Evolutionary conservation across 1,140 invertebrate genomes (phyloP).

Genomic region (Cheumatopsyche charites): DNA sequence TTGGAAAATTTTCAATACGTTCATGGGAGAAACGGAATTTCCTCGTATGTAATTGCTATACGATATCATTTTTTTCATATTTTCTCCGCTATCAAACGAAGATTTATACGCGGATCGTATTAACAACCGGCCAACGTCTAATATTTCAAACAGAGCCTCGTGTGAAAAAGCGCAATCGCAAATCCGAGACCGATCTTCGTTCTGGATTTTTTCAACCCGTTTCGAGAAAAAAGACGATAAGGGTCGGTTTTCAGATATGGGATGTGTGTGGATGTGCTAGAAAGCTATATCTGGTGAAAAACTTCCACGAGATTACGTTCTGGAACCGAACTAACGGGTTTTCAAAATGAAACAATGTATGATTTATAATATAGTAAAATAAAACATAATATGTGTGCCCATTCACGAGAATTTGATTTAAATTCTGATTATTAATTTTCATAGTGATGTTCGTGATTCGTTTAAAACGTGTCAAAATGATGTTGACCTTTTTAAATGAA

Average conservation of each 20-base stretch:
- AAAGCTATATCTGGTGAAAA: slow-evolving; percentile 20
- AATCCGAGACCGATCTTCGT: slow-evolving; percentile 8
- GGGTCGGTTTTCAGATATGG: slow-evolving; percentile 5
- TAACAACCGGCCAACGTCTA: slow-evolving; percentile 10
- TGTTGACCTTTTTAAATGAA: not conserved
- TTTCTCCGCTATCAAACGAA: not conserved
- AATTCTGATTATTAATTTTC: too few relatives aligned
- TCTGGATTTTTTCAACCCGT: not conserved
- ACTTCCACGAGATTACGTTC: slow-evolving; percentile 12
- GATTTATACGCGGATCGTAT: slow-evolving; percentile 1
- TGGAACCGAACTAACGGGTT: not conserved
- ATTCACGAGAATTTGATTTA: too few relatives aligned
- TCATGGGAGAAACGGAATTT: not conserved
- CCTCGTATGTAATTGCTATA: slow-evolving; percentile 13
- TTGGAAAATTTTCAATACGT: too few relatives aligned
- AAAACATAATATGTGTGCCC: too few relatives aligned
- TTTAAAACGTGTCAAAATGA: too few relatives aligned
- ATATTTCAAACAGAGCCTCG: slow-evolving; percentile 14
- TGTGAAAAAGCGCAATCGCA: slow-evolving; percentile 9
- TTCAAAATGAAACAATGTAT: slow-evolving; percentile 3
- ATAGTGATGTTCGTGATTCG: too few relatives aligned
- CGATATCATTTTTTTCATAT: not conserved
- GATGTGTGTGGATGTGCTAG: not conserved
- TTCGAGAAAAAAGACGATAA: slow-evolving; percentile 2
- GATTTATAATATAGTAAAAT: too few relatives aligned